phyloP scores from a whole-genome alignment of 2,888 invertebrate genomes.

The Calameuta idolon region DNA sequence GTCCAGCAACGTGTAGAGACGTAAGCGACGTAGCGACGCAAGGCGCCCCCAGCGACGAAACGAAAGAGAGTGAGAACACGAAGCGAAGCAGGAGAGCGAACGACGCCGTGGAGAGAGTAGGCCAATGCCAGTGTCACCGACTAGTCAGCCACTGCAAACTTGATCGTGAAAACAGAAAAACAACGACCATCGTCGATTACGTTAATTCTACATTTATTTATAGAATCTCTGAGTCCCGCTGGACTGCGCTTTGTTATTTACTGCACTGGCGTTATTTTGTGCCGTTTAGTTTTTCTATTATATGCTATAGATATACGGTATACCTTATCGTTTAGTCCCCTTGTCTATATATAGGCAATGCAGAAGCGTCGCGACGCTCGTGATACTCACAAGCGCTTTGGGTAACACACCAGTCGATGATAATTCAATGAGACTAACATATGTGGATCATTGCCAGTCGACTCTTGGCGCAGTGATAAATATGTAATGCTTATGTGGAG shows the following conservation, averaged over 20 bases:
- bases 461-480: conserved; percentile 42
- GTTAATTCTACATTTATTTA: conserved; percentile 33
- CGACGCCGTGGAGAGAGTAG: conserved; percentile 59
- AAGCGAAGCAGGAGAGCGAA: conserved; percentile 55
- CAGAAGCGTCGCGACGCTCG: not conserved
- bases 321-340: not conserved
- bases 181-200: conserved; percentile 42
- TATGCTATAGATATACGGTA: not conserved
- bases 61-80: conserved; percentile 55
- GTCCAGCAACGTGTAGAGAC: not conserved
- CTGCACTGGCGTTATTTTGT: not conserved
- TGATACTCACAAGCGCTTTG: not conserved
- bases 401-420: not conserved
- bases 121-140: conserved; percentile 65
- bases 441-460: conserved; percentile 59
- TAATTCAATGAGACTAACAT: conserved; percentile 20
- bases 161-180: conserved; percentile 63
- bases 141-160: conserved; percentile 58
- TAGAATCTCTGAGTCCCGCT: conserved; percentile 7
- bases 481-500: conserved; percentile 48
- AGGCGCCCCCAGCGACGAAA: not conserved
- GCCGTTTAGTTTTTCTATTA: not conserved
- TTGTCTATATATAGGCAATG: not conserved
- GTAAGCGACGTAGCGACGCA: not conserved
- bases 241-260: not conserved